phyloP scores from a whole-genome alignment of 2,113 vertebrate species.

The Oostethus manadensis region DNA sequence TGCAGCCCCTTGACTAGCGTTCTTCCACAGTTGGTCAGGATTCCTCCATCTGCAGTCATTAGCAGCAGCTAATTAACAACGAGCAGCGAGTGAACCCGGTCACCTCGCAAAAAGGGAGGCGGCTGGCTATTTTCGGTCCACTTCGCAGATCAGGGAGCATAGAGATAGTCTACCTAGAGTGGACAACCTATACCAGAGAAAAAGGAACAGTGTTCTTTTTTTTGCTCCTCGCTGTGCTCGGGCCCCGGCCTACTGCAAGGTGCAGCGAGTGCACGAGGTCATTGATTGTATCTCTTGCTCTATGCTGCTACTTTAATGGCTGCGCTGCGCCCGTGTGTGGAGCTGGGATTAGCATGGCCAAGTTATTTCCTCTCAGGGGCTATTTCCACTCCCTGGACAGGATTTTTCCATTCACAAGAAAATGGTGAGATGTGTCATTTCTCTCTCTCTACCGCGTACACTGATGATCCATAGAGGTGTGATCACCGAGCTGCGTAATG shows the following conservation, averaged over 20 bases:
- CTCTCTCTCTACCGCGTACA: too few species aligned
- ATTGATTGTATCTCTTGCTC: slow-evolving; percentile 72
- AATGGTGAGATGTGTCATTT: slow-evolving; percentile 36
- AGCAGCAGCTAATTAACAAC: slow-evolving; percentile 62
- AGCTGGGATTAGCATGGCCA: slow-evolving; percentile 66
- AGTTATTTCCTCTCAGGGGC: slow-evolving; percentile 77
- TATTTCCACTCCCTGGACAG: slow-evolving; percentile 74
- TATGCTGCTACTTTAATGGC: slow-evolving; percentile 67
- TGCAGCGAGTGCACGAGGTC: slow-evolving; percentile 67
- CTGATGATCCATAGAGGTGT: too few species aligned
- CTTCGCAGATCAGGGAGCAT: slow-evolving; percentile 11
- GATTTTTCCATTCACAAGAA: slow-evolving; percentile 77
- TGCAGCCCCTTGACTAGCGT: neutral
- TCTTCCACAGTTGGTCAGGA: neutral
- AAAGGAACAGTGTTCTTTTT: slow-evolving; percentile 7
- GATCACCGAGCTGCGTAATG: too few species aligned
- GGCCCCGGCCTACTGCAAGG: slow-evolving; percentile 36
- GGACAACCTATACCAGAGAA: slow-evolving; percentile 10
- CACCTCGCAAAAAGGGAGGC: slow-evolving; percentile 35
- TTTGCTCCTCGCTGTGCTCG: slow-evolving; percentile 41
- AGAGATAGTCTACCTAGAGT: slow-evolving; percentile 17
- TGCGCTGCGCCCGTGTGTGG: slow-evolving; percentile 67
- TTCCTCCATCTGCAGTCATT: slow-evolving; percentile 45
- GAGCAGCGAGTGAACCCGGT: slow-evolving; percentile 62
- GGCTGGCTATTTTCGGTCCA: slow-evolving; percentile 37